These are phyloP conservation scores for Lanius collurio DNA, from an alignment of 2,113 vertebrate species.

Conservation along the genomic window DNA sequence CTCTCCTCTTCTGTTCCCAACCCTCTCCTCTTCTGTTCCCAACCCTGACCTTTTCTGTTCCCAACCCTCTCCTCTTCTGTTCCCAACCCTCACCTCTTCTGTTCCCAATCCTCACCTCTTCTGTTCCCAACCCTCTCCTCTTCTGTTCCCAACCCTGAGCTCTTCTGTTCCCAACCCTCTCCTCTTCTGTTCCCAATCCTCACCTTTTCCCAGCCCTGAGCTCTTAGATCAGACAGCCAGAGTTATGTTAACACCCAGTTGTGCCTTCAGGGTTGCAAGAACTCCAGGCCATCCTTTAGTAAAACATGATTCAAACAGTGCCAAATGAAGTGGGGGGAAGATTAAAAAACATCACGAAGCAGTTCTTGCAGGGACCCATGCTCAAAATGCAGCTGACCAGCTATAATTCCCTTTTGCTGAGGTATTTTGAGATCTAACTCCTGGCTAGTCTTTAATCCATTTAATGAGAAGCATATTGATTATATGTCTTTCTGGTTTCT, in stretches of 20 bases:
- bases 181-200: too few relatives aligned
- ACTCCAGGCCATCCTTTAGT: background rate
- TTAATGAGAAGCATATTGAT: constrained; percentile 48
- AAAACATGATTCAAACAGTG: background rate
- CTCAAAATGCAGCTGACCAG: background rate
- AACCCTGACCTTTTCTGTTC: too few relatives aligned
- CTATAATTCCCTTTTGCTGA: background rate
- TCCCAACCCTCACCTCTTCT: too few relatives aligned
- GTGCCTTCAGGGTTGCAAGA: background rate
- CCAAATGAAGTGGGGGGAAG: background rate
- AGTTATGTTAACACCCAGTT: background rate
- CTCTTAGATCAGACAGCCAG: background rate
- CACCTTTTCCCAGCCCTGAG: too few relatives aligned
- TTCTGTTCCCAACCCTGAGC: background rate
- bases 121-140: background rate
- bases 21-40: background rate
- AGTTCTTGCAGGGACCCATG: accelerated
- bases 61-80: too few relatives aligned
- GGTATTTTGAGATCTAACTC: constrained; percentile 7
- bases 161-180: too few relatives aligned
- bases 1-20: background rate
- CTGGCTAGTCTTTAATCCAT: constrained; percentile 14
- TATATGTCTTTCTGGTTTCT: constrained; percentile 37
- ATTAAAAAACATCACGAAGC: background rate
- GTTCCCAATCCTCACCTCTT: too few relatives aligned